phyloP scores from a whole-genome alignment of 2,888 invertebrate genomes.

The Andrena dorsata region DNA sequence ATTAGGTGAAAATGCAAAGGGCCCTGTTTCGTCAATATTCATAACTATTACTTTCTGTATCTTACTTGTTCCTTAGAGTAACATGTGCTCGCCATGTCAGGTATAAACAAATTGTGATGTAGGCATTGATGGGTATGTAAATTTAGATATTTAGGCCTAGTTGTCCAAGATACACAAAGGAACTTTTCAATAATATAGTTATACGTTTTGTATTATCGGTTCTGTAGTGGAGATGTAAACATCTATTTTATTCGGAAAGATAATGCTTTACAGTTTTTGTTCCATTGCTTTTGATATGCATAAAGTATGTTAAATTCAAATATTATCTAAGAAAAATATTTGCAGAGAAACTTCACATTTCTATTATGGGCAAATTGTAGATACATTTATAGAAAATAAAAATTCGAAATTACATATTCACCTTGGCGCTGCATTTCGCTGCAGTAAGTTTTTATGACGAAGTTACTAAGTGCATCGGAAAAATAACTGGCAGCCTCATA shows the following conservation, averaged over 20 bases:
- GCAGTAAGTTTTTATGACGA: not conserved
- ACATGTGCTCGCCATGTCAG: slow-evolving; percentile 1
- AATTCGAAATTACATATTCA: slow-evolving; percentile 11
- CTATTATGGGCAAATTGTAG: slow-evolving; percentile 29
- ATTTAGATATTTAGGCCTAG: slow-evolving; percentile 29
- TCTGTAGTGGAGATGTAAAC: slow-evolving; percentile 30
- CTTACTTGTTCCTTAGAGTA: slow-evolving; percentile 20
- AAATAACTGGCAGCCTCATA: not conserved
- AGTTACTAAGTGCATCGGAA: slow-evolving; percentile 9
- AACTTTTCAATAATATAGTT: slow-evolving; percentile 46
- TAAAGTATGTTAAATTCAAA: slow-evolving; percentile 30
- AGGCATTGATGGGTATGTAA: slow-evolving; percentile 5
- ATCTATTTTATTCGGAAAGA: slow-evolving; percentile 14
- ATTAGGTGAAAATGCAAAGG: slow-evolving; percentile 34
- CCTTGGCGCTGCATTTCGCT: not conserved
- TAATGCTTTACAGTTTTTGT: slow-evolving; percentile 11
- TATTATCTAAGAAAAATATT: slow-evolving; percentile 31
- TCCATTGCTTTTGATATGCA: slow-evolving; percentile 31
- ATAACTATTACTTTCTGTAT: slow-evolving; percentile 18
- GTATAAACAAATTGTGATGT: slow-evolving; percentile 24
- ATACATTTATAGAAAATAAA: slow-evolving; percentile 17
- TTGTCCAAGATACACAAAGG: slow-evolving; percentile 40
- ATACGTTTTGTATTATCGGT: slow-evolving; percentile 15
- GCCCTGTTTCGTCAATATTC: not conserved
- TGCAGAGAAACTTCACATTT: slow-evolving; percentile 34